Evolutionary conservation across 2,797 vertebrate genomes (phyloP).

Genomic region (Pachyuromys duprasi): DNA sequence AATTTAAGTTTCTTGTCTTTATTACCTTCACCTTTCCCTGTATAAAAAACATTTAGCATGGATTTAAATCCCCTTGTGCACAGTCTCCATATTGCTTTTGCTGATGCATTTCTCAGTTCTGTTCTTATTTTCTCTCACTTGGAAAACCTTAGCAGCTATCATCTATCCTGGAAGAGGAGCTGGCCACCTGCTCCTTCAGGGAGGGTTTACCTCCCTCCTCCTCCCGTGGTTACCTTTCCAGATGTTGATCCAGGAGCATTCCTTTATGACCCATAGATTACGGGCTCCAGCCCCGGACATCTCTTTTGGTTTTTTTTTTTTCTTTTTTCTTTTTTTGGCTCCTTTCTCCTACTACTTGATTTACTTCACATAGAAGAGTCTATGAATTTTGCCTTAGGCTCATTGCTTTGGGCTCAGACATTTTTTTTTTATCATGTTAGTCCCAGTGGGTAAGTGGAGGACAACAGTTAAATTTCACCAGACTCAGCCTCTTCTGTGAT

Average conservation of each 20-base stretch:
- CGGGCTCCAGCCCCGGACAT: neutral
- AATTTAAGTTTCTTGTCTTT: neutral
- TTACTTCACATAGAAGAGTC: slow-evolving; percentile 4
- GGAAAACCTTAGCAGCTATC: neutral
- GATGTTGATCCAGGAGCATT: neutral
- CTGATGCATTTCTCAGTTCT: neutral
- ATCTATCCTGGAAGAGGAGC: neutral
- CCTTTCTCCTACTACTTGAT: neutral
- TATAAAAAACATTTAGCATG: neutral
- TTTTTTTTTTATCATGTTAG: neutral
- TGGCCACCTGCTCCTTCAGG: neutral
- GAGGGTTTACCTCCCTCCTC: neutral
- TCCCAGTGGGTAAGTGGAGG: neutral
- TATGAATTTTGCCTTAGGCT: neutral
- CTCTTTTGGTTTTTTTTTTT: slow-evolving; percentile 12
- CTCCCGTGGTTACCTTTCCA: neutral
- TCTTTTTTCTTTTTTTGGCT: slow-evolving; percentile 10
- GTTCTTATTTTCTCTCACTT: neutral
- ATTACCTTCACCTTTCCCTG: neutral
- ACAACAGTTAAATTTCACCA: neutral
- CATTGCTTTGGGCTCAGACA: neutral
- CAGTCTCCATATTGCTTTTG: neutral
- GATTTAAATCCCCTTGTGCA: neutral
- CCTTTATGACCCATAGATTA: slow-evolving; percentile 2
- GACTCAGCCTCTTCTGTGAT: neutral